These are phyloP conservation scores for Aphidius ervi DNA, from an alignment of 1,140 invertebrate species.

Conservation along the genomic window DNA sequence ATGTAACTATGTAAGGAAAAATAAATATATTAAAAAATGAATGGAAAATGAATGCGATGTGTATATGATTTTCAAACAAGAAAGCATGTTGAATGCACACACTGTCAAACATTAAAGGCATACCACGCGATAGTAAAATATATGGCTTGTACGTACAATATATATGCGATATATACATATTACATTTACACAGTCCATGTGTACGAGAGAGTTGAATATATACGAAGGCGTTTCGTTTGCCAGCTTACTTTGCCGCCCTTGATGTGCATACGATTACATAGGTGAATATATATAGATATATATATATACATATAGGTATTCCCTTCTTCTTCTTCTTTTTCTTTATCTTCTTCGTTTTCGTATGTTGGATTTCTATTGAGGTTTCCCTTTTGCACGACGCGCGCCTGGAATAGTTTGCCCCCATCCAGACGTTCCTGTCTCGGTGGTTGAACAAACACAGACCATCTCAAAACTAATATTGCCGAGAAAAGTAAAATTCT, in stretches of 20 bases:
- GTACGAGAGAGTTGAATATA: conserved; percentile 26
- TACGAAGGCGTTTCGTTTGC: conserved; percentile 29
- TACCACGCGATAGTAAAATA: too few relatives aligned
- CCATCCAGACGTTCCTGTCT: background rate
- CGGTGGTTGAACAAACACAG: background rate
- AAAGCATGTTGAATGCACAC: too few relatives aligned
- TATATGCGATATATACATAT: background rate
- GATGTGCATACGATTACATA: conserved; percentile 1
- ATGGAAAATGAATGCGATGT: too few relatives aligned
- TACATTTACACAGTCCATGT: conserved; percentile 2
- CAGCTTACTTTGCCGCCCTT: conserved; percentile 7
- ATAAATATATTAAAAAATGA: too few relatives aligned
- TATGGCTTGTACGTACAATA: too few relatives aligned
- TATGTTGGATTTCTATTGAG: background rate
- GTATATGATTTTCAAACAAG: too few relatives aligned
- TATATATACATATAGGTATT: too few relatives aligned
- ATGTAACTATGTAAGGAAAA: too few relatives aligned
- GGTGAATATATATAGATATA: too few relatives aligned
- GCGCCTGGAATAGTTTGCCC: conserved; percentile 10
- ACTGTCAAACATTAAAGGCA: too few relatives aligned
- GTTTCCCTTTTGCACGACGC: conserved; percentile 1
- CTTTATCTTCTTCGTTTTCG: background rate
- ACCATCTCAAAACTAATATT: background rate
- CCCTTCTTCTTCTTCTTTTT: background rate
- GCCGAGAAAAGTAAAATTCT: too few relatives aligned